phyloP scores from a whole-genome alignment of 2,888 invertebrate species.

The Mongoloraphidia duomilia region DNA sequence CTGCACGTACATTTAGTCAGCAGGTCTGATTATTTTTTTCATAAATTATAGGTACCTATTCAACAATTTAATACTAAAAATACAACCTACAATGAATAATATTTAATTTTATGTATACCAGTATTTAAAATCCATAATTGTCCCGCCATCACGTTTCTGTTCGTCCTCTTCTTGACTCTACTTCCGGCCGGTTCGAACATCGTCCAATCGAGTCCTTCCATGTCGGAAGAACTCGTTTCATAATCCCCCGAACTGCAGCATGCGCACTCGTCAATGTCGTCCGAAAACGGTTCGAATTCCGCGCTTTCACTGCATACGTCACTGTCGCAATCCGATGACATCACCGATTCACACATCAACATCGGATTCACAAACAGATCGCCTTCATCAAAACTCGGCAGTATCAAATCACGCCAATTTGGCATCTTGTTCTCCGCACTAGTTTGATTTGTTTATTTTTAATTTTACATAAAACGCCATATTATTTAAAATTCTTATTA shows the following conservation, averaged over 20 bases:
- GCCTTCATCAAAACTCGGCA: conserved; percentile 7
- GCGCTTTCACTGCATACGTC: conserved; percentile 34
- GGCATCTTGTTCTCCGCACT: conserved; percentile 4
- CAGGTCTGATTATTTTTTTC: too few species aligned
- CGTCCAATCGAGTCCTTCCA: conserved; percentile 51
- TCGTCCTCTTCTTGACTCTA: too few species aligned
- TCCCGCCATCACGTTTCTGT: too few species aligned
- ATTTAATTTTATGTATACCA: too few species aligned
- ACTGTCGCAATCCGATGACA: conserved; percentile 14
- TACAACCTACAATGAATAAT: too few species aligned
- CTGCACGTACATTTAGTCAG: too few species aligned
- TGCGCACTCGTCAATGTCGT: conserved; percentile 19
- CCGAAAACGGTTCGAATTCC: conserved; percentile 41
- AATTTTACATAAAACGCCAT: too few species aligned
- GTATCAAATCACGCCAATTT: conserved; percentile 10
- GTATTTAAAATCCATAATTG: too few species aligned
- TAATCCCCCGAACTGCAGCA: conserved; percentile 13
- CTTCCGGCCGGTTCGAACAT: conserved; percentile 44
- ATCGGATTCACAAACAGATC: conserved; percentile 11
- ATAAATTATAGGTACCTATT: too few species aligned
- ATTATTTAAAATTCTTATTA: too few species aligned
- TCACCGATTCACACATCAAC: conserved; percentile 6
- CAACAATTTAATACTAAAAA: too few species aligned
- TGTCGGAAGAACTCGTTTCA: conserved; percentile 28
- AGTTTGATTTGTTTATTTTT: not conserved